These are phyloP conservation scores for Cynocephalus volans DNA, from an alignment of 2,113 vertebrate species.

Conservation along the genomic window DNA sequence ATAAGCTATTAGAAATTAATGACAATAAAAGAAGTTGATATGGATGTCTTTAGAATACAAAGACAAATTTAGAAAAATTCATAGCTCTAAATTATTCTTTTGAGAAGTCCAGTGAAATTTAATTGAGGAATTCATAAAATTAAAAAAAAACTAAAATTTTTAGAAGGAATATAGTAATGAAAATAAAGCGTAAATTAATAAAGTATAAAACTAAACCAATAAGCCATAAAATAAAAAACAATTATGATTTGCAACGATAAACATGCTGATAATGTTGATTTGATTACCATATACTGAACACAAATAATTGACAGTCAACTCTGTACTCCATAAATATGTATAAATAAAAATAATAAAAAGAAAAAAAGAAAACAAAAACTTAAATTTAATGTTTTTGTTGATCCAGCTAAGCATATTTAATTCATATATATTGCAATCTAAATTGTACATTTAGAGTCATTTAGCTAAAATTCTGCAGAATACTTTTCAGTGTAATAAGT, in stretches of 20 bases:
- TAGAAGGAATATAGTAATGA: neutral
- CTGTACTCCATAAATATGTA: too few species aligned
- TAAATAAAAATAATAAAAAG: too few species aligned
- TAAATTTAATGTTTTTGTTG: neutral
- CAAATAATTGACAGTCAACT: too few species aligned
- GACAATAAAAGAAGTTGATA: neutral
- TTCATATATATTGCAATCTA: neutral
- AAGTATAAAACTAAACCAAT: neutral
- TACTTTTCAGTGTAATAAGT: neutral
- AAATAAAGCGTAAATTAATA: neutral
- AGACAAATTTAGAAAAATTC: neutral
- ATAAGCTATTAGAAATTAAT: neutral
- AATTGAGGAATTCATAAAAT: neutral
- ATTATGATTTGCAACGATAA: too few species aligned
- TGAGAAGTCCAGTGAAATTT: neutral
- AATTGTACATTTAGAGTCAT: neutral
- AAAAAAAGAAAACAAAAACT: neutral
- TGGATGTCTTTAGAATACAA: neutral
- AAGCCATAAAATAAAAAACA: neutral
- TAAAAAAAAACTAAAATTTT: neutral
- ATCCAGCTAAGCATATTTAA: neutral
- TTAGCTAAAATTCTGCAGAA: neutral
- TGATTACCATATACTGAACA: too few species aligned
- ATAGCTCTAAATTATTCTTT: neutral
- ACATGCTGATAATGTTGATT: too few species aligned